phyloP scores from a whole-genome alignment of 2,888 invertebrate genomes.

The Melikaiella ostensackeni region DNA sequence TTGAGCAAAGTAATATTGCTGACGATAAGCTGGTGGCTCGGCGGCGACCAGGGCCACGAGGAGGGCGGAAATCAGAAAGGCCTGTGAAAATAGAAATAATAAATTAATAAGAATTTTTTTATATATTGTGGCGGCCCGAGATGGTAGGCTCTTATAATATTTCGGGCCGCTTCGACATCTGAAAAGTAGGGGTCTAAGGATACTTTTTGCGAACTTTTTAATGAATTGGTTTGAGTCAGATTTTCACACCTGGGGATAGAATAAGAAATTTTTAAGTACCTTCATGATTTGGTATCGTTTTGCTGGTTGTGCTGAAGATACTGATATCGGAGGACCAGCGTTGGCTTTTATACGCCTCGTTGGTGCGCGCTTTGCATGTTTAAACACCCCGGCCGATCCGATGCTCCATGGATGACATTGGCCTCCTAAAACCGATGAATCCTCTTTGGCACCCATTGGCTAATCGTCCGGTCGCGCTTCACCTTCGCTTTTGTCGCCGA shows the following conservation, averaged over 20 bases:
- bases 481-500: slow-evolving; percentile 59
- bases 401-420: slow-evolving; percentile 69
- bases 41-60: slow-evolving; percentile 75
- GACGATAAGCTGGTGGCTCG: slow-evolving; percentile 76
- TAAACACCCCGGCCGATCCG: slow-evolving; percentile 57
- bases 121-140: too few relatives aligned
- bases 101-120: too few relatives aligned
- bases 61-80: slow-evolving; percentile 72
- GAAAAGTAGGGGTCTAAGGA: too few relatives aligned
- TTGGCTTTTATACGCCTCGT: slow-evolving; percentile 69
- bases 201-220: too few relatives aligned
- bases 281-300: slow-evolving; percentile 68
- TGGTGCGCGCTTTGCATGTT: slow-evolving; percentile 68
- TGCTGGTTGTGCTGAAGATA: slow-evolving; percentile 67
- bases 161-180: too few relatives aligned
- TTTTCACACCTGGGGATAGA: slow-evolving; percentile 2
- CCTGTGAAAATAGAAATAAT: slow-evolving; percentile 62
- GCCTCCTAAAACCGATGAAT: slow-evolving; percentile 72
- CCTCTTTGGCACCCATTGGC: slow-evolving; percentile 63
- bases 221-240: neutral
- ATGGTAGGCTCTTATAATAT: too few relatives aligned
- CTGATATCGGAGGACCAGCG: slow-evolving; percentile 67
- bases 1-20: slow-evolving; percentile 71
- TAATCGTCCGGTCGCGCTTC: slow-evolving; percentile 62
- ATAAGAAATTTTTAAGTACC: slow-evolving; percentile 58